phyloP scores from a whole-genome alignment of 2,113 vertebrate genomes.

The Xiphophorus maculatus region DNA sequence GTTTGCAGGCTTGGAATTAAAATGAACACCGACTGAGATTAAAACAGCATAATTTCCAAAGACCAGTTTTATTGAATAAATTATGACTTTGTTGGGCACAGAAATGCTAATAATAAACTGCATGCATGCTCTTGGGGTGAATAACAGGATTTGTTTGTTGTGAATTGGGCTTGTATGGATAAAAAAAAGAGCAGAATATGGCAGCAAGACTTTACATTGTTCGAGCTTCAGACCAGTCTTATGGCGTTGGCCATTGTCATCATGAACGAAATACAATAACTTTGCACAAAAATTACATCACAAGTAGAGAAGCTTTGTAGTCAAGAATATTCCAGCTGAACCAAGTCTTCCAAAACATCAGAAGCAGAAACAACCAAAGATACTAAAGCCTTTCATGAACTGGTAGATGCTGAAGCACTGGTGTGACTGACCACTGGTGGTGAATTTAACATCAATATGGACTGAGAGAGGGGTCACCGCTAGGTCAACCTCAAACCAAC shows the following conservation, averaged over 20 bases:
- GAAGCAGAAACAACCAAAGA: not conserved
- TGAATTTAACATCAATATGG: too few species aligned
- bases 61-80: too few species aligned
- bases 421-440: too few species aligned
- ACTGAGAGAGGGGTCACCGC: too few species aligned
- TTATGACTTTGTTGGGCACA: too few species aligned
- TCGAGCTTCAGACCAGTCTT: not conserved
- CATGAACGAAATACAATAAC: not conserved
- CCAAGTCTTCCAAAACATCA: not conserved
- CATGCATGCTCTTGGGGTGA: too few species aligned
- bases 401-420: not conserved
- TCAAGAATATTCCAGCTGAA: not conserved
- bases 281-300: not conserved
- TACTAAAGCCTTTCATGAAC: not conserved
- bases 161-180: not conserved
- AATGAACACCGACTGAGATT: slow-evolving; percentile 23
- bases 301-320: not conserved
- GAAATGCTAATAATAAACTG: too few species aligned
- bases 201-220: not conserved
- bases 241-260: not conserved
- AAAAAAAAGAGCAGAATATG: not conserved
- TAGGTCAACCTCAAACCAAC: too few species aligned
- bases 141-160: not conserved
- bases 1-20: slow-evolving; percentile 37
- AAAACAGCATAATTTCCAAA: too few species aligned